These are phyloP conservation scores for Parnassius smintheus DNA, from an alignment of 2,888 invertebrate species.

Conservation along the genomic window DNA sequence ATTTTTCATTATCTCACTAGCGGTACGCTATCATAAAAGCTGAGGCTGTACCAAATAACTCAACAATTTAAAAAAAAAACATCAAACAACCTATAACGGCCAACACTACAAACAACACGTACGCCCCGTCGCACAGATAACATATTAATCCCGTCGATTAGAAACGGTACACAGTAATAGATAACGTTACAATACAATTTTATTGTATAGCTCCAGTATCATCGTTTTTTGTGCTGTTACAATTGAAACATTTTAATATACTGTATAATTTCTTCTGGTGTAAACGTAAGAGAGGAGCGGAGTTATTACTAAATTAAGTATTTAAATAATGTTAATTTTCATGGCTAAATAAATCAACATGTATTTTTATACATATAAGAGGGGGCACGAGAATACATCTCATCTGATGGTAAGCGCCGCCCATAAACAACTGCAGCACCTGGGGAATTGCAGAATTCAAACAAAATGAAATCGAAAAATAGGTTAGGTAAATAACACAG, in stretches of 20 bases:
- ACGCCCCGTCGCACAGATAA: slow-evolving; percentile 19
- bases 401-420: no score
- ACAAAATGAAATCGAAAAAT: no score
- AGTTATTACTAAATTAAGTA: no score
- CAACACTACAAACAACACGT: not conserved
- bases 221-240: slow-evolving; percentile 11
- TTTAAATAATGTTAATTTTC: no score
- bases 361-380: no score
- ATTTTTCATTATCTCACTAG: not conserved
- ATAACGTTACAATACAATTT: slow-evolving; percentile 32
- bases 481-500: no score
- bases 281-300: slow-evolving; percentile 1
- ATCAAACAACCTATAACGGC: not conserved
- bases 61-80: slow-evolving; percentile 2
- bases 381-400: no score
- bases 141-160: slow-evolving; percentile 29
- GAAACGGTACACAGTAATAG: slow-evolving; percentile 33
- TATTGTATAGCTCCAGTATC: slow-evolving; percentile 23
- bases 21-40: not conserved
- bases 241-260: slow-evolving; percentile 22
- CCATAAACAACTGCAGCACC: no score
- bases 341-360: no score
- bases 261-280: not conserved
- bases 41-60: not conserved
- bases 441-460: no score